Evolutionary conservation across 2,113 vertebrate species (phyloP), one percentile per base, ranked within the genome.

Genomic region (Brachypteracias leptosomus): DNA sequence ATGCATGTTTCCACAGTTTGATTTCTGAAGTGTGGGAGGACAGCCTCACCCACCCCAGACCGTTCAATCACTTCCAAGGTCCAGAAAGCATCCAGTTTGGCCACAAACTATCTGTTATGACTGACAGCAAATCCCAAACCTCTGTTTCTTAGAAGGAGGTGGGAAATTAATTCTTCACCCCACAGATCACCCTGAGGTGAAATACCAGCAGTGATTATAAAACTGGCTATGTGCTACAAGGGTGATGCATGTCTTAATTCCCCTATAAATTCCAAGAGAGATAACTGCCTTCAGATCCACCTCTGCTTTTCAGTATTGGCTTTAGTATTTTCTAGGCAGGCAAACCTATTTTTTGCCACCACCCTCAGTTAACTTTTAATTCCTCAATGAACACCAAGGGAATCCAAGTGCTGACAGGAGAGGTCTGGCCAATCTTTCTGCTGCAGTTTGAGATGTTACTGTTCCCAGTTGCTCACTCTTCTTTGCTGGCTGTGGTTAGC

Each of bases 341-440:
- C 86, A 91, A 87, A 51, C 19, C 80, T 95, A 95, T 92, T 95
- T 95, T 92, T 89, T 93, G 58, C 94, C 80, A 92, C 91, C 87
- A 18, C 93, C 91, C 70, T 87, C 95, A 92, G 93, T 63, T 91
- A 95, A 95, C 91, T 96, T 97, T 80, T 93, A 87, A 90, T 91
- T 97, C 80, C 76, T 97, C 93, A 92, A 93, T 92, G 94, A 95
- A 90, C 47, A 95, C 61, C 76, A 75, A 92, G 55, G 68, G 73
- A 97, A 95, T 89, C 76, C 91, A 93, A 96, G 94, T 78, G 95
- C 94, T 95, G 95, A 95, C 94, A 95, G 95, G 94, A 90, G 61
- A 47, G 15, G 86, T 95, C 95, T 97, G 76, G 94, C 89, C 89
- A 72, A 95, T 81, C 91, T 71, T 87, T 86, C 91, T 90, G 91